Conservation (phyloP, 2,797 vertebrate species). For the Meda fulgida region DNA sequence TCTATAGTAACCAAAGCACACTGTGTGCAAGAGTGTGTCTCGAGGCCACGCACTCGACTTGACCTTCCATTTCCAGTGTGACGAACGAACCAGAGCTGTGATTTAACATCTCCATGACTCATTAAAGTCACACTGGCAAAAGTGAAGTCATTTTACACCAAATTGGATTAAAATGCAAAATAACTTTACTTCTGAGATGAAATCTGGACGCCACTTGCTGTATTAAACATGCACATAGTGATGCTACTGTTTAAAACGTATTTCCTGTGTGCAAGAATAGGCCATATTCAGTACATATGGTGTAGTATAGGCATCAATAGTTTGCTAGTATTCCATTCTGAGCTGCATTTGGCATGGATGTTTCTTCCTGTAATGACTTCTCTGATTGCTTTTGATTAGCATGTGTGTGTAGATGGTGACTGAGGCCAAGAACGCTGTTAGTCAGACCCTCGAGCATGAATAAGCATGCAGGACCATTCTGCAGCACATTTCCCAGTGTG, state of each 20-base stretch:
- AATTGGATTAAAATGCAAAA: conserved; percentile 33
- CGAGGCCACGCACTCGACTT: neutral
- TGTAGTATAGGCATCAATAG: neutral
- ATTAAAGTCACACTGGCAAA: neutral
- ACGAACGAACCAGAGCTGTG: conserved; percentile 21
- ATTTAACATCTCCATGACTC: neutral
- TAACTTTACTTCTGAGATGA: conserved; percentile 1
- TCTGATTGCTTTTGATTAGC: conserved; percentile 57
- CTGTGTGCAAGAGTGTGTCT: neutral
- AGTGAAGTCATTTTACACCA: conserved; percentile 4
- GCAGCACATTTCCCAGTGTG: conserved; percentile 52
- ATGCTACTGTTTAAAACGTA: neutral
- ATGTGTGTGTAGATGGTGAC: neutral
- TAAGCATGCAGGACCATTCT: conserved; percentile 41
- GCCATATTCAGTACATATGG: neutral
- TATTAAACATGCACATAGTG: neutral
- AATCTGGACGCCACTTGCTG: neutral
- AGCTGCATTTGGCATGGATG: conserved; percentile 27
- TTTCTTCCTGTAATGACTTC: conserved; percentile 38
- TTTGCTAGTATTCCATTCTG: neutral
- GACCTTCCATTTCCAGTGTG: conserved; percentile 40
- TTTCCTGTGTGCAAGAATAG: neutral
- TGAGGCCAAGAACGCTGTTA: conserved; percentile 35
- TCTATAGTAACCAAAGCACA: neutral
- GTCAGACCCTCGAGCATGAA: conserved; percentile 46